Evolutionary conservation across 2,113 vertebrate species (phyloP).

Genomic region (Zosterops pallidus): DNA sequence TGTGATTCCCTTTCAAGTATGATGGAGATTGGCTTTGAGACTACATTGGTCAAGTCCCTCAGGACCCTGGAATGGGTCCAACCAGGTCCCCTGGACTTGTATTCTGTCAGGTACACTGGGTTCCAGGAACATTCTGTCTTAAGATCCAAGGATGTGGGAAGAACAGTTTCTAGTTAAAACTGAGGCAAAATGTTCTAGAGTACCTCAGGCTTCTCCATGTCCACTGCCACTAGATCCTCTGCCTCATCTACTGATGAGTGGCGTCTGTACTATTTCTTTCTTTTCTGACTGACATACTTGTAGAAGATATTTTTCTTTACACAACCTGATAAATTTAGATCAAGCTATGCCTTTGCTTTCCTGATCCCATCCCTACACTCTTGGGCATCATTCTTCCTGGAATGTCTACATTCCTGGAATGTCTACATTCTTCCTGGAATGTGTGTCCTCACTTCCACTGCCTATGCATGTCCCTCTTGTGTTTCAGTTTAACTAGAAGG

Average conservation of each 20-base stretch:
- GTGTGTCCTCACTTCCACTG: neutral
- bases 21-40: neutral
- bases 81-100: neutral
- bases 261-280: neutral
- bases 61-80: neutral
- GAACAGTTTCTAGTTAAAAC: neutral
- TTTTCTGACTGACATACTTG: neutral
- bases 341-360: neutral
- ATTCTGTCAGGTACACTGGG: neutral
- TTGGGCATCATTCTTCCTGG: neutral
- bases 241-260: accelerated
- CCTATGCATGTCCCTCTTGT: neutral
- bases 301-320: neutral
- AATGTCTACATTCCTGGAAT: neutral
- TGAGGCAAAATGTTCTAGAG: neutral
- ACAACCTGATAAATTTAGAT: neutral
- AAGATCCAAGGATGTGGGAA: neutral
- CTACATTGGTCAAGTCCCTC: neutral
- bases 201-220: neutral
- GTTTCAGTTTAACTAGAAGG: neutral
- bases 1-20: neutral
- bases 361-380: neutral
- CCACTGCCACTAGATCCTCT: neutral
- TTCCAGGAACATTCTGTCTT: neutral
- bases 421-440: neutral